phyloP scores from a whole-genome alignment of 2,113 vertebrate genomes.

The Opisthocomus hoazin region DNA sequence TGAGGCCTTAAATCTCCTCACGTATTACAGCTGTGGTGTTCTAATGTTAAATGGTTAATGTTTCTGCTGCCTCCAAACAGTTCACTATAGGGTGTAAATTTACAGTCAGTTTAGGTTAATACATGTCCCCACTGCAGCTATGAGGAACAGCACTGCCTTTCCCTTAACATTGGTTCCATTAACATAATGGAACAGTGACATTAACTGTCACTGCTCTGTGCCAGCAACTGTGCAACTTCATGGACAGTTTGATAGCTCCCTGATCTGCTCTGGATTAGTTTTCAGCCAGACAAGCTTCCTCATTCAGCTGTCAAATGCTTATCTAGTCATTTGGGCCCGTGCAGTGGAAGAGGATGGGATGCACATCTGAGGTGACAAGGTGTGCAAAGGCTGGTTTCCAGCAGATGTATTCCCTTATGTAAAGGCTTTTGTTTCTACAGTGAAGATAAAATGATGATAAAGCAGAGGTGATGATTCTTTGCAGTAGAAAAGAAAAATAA shows the following conservation, averaged over 20 bases:
- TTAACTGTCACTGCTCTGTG: not conserved
- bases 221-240: not conserved
- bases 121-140: not conserved
- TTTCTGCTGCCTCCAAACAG: not conserved
- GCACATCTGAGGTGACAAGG: not conserved
- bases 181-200: too few relatives aligned
- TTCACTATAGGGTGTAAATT: not conserved
- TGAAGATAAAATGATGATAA: not conserved
- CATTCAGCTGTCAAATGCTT: not conserved
- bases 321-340: not conserved
- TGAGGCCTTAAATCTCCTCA: not conserved
- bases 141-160: not conserved
- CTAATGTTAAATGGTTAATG: not conserved
- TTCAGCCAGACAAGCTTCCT: not conserved
- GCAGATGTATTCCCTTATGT: fast-evolving
- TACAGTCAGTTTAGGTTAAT: not conserved
- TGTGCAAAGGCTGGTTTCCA: not conserved
- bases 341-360: not conserved
- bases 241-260: not conserved
- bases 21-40: not conserved
- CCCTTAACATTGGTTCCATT: not conserved
- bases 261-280: not conserved
- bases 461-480: not conserved
- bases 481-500: not conserved
- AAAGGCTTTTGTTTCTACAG: not conserved